Evolutionary conservation across 2,113 vertebrate species (phyloP), one percentile per base, ranked within the genome.

Genomic region (Protomyctophum bolini): DNA sequence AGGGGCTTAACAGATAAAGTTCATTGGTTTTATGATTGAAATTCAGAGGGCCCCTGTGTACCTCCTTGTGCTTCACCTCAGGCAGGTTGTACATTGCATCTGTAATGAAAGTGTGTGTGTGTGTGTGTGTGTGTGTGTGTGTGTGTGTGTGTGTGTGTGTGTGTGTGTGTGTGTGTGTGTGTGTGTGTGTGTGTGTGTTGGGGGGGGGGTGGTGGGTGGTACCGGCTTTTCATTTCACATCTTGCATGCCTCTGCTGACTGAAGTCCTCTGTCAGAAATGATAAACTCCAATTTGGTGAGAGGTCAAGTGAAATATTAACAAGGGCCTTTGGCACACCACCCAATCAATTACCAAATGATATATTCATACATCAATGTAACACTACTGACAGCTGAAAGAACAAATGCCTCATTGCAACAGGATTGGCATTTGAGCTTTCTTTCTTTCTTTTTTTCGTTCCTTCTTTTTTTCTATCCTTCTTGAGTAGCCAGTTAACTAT

Each of bases 301-400:
- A 72, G 87, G 83, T 89, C 86, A 88, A 82, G 80, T 88, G 83
- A 88, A 89, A 90, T 90, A 90, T 89, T 86, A 87, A 88, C 83
- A 82, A 82, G 83, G 65, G 75, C 72, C 71, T 76, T 52, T 58
- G 83, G 77, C 79, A 84, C 77, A 78, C 75, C 66, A 62, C 70
- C 67, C 80, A 80, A 85, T 87, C 88, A 89, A 86, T 83, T 84
- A 77, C 73, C 41, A 76, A 84, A 72, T 82, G 63, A 86, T 83
- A 81, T 83, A 83, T 83, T 83, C 84, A 86, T 79, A 82, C 84
- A 88, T 88, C 81, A 86, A 61, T 83, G 68, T 41, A 29, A 70
- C 12, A 46, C 29, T 56, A 67, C 60, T 75, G 84, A 84, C 77
- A 82, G 75, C 59, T 64, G 71, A 75, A 78, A 85, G 80, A 83